Evolutionary conservation across 2,888 invertebrate genomes (phyloP).

Genomic region (Creontiades dilutus): DNA sequence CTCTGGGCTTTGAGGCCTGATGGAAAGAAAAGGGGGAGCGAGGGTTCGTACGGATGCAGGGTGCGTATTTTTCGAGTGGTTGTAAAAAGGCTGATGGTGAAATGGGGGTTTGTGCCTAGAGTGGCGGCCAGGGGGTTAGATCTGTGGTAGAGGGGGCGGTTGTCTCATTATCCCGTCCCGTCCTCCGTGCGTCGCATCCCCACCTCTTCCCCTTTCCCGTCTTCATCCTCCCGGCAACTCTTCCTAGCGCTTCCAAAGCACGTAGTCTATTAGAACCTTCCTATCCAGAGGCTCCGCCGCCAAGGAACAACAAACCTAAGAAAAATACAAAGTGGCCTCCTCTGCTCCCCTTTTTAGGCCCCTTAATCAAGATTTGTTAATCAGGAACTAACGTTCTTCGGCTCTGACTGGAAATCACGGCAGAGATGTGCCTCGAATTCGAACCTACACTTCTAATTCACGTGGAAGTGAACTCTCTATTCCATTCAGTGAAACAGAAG

Average conservation of each 20-base stretch:
- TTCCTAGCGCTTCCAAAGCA: constrained; percentile 65
- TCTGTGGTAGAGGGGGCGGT: constrained; percentile 25
- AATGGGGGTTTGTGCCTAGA: not conserved
- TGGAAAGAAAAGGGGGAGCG: not conserved
- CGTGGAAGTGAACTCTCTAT: too few relatives aligned
- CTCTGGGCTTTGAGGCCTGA: not conserved
- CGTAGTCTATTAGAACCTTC: constrained; percentile 67
- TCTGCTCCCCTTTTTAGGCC: constrained; percentile 28
- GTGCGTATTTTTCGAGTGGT: constrained; percentile 26
- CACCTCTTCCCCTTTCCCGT: not conserved
- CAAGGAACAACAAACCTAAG: constrained; percentile 56
- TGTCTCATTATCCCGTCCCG: constrained; percentile 57
- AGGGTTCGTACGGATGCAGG: not conserved
- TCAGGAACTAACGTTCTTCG: constrained; percentile 58
- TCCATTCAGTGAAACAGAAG: too few relatives aligned
- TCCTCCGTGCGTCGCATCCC: constrained; percentile 5
- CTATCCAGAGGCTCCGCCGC: constrained; percentile 44
- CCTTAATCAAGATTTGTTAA: constrained; percentile 65
- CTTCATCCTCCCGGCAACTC: constrained; percentile 47
- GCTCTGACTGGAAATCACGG: constrained; percentile 55
- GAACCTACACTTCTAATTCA: not conserved
- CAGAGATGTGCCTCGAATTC: constrained; percentile 44
- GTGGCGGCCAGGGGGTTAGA: not conserved
- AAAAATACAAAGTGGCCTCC: constrained; percentile 63
- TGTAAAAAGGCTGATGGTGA: constrained; percentile 29